Conservation (phyloP, 2,113 vertebrate genomes). For the Eolophus roseicapilla region DNA sequence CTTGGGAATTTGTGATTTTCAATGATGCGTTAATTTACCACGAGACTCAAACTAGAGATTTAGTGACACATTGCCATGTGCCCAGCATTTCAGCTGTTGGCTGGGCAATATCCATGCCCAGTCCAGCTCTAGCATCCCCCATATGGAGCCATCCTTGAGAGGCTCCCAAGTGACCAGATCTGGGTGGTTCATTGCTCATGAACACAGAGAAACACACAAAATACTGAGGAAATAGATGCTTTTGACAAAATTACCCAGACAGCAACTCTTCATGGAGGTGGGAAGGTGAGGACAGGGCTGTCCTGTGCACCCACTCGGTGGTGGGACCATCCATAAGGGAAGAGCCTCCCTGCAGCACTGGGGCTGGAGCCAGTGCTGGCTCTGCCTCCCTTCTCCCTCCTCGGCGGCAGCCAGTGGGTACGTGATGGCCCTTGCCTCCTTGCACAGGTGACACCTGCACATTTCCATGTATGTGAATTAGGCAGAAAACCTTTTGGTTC, state of each 20-base stretch:
- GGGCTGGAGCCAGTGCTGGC: not conserved
- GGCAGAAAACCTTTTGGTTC: not conserved
- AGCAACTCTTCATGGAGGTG: not conserved
- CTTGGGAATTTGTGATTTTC: not conserved
- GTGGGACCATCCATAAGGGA: accelerated
- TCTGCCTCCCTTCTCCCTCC: not conserved
- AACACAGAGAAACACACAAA: not conserved
- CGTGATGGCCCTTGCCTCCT: not conserved
- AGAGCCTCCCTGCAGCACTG: not conserved
- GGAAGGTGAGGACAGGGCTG: not conserved
- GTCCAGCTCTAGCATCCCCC: not conserved
- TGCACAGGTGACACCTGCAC: accelerated
- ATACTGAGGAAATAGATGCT: not conserved
- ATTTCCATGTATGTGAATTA: not conserved
- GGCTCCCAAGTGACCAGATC: not conserved
- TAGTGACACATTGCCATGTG: not conserved
- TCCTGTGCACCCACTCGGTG: accelerated
- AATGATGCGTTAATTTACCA: not conserved
- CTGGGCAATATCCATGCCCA: not conserved
- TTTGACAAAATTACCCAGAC: not conserved
- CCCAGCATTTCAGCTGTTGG: not conserved
- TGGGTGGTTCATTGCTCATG: not conserved
- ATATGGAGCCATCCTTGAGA: accelerated
- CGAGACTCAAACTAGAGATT: not conserved
- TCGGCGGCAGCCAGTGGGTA: not conserved